A percentile compares a stretch with the other conserved stretches of the same genome.
phyloP scores from a whole-genome alignment of 2,797 vertebrate species.

The Cyprinodon diabolis region DNA sequence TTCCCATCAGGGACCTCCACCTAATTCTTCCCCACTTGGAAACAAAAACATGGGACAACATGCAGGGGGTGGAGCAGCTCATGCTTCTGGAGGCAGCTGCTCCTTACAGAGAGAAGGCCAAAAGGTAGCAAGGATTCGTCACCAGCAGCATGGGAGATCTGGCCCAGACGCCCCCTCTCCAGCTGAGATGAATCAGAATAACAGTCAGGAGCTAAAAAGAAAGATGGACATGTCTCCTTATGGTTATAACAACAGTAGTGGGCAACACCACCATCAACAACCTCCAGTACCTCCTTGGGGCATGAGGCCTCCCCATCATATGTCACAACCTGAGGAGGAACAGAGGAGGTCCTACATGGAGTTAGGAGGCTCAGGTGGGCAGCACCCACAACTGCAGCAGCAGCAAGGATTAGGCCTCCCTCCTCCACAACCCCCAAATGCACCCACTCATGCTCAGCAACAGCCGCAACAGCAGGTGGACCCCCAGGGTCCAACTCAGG shows the following conservation, averaged over 20 bases:
- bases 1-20: constrained; percentile 81
- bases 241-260: constrained; percentile 83
- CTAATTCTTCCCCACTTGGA: constrained; percentile 77
- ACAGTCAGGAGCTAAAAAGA: constrained; percentile 85
- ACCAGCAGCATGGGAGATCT: constrained; percentile 90
- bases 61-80: constrained; percentile 54
- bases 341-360: constrained; percentile 89
- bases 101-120: constrained; percentile 90
- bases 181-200: constrained; percentile 71
- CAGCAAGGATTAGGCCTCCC: constrained; percentile 70
- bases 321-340: constrained; percentile 85
- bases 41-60: constrained; percentile 77
- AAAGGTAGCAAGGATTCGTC: constrained; percentile 94
- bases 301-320: constrained; percentile 80
- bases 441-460: constrained; percentile 69
- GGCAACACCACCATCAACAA: constrained; percentile 82
- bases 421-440: constrained; percentile 72
- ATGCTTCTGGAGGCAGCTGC: constrained; percentile 82
- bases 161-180: constrained; percentile 71
- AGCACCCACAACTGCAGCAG: constrained; percentile 66
- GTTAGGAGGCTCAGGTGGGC: constrained; percentile 80
- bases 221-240: constrained; percentile 88
- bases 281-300: constrained; percentile 81
- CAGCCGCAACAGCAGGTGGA: constrained; percentile 76
- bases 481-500: constrained; percentile 75